Percentiles rank a stretch among this genome's conserved stretches.
Conservation (phyloP, 2,113 vertebrate genomes). For the Rallus limicola region DNA sequence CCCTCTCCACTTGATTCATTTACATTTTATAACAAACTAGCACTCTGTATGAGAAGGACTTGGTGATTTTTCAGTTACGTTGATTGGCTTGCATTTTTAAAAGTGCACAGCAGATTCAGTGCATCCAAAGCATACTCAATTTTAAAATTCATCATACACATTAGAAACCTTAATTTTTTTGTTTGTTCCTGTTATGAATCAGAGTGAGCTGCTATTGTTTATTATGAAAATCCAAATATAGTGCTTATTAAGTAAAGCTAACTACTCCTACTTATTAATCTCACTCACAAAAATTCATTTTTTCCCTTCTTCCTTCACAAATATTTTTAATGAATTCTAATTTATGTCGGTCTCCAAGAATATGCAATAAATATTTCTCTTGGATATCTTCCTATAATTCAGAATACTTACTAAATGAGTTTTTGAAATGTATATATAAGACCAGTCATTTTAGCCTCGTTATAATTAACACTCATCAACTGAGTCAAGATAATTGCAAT, state of each 20-base stretch:
- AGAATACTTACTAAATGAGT: background rate
- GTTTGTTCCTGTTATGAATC: background rate
- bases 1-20: background rate
- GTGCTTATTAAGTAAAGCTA: background rate
- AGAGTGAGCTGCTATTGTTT: background rate
- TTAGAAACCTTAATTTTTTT: background rate
- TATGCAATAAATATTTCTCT: background rate
- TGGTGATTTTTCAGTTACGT: background rate
- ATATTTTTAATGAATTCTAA: background rate
- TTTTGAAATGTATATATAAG: background rate
- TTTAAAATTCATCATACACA: background rate
- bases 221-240: background rate
- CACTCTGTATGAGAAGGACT: background rate
- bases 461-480: background rate
- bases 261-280: background rate
- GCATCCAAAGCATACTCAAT: fast-evolving
- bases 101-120: background rate
- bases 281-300: background rate
- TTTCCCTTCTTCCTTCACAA: background rate
- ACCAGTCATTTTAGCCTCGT: background rate
- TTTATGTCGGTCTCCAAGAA: background rate
- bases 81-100: background rate
- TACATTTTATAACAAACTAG: background rate
- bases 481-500: background rate
- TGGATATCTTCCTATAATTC: background rate